Percentiles rank a stretch among this genome's conserved stretches.
phyloP scores from a whole-genome alignment of 2,888 invertebrate genomes.

The Plusia festucae region DNA sequence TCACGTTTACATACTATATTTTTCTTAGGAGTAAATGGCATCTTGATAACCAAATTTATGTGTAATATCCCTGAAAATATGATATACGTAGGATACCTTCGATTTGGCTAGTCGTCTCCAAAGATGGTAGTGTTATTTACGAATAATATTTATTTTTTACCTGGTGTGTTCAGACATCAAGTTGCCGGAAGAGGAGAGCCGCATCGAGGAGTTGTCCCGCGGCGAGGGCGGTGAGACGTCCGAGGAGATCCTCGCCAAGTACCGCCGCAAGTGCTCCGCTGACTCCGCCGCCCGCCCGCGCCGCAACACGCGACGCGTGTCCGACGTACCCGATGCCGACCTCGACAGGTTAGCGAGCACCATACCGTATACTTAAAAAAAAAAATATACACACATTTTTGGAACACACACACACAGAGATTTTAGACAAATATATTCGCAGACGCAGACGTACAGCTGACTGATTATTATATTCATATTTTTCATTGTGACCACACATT shows the following conservation, averaged over 20 bases:
- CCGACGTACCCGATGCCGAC: slow-evolving; percentile 71
- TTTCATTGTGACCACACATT: no score
- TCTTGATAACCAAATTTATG: no score
- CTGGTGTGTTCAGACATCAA: slow-evolving; percentile 69
- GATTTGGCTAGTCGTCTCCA: no score
- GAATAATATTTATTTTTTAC: background rate
- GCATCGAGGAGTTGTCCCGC: slow-evolving; percentile 73
- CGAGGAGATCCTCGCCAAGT: slow-evolving; percentile 98
- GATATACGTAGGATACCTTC: no score
- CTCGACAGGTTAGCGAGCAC: slow-evolving; percentile 67
- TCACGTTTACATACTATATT: no score
- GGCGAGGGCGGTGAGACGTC: slow-evolving; percentile 90
- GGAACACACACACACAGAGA: no score
- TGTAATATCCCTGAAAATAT: no score
- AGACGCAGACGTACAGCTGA: no score
- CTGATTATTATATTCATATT: no score
- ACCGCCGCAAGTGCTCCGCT: slow-evolving; percentile 92
- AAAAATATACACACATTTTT: no score
- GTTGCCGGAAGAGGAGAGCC: slow-evolving; percentile 75
- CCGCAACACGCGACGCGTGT: slow-evolving; percentile 63
- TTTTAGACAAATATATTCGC: no score
- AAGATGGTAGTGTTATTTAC: background rate
- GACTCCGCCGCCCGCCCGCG: slow-evolving; percentile 67
- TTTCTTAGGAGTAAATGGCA: no score
- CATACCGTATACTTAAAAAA: background rate